A percentile compares a stretch with the other conserved stretches of the same genome.
Conservation (phyloP, 2,888 invertebrate species). For the Aethes cnicana region DNA sequence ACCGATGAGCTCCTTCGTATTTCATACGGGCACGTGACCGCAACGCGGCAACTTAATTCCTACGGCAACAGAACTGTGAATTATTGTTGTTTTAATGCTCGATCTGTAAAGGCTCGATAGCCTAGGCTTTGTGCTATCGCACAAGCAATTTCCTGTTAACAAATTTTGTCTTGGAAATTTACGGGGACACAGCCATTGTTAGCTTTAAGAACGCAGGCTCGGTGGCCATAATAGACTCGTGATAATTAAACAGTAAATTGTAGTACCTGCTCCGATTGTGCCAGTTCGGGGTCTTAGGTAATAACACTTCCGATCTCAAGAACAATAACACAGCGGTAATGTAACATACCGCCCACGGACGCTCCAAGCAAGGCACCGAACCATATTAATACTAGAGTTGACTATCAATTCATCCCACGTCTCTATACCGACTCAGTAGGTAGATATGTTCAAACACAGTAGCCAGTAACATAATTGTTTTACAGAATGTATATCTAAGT, state of each 20-base stretch:
- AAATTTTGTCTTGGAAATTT: slow-evolving; percentile 32
- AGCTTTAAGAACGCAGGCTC: slow-evolving; percentile 14
- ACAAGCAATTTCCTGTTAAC: slow-evolving; percentile 30
- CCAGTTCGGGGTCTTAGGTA: slow-evolving; percentile 8
- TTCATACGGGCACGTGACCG: slow-evolving; percentile 80
- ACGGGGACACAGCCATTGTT: slow-evolving; percentile 30
- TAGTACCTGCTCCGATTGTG: slow-evolving; percentile 17
- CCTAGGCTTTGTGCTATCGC: slow-evolving; percentile 28
- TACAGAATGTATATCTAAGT: slow-evolving; percentile 14
- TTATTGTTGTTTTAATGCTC: slow-evolving; percentile 54
- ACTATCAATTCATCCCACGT: no score
- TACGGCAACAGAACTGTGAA: slow-evolving; percentile 68
- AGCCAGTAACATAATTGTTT: no score
- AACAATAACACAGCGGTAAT: slow-evolving; percentile 9
- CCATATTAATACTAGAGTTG: no score
- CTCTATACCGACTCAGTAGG: no score
- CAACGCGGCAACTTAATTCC: slow-evolving; percentile 60
- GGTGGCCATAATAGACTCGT: slow-evolving; percentile 24
- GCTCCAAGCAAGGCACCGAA: no score
- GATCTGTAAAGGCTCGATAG: slow-evolving; percentile 42
- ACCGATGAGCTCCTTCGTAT: slow-evolving; percentile 79
- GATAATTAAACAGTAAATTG: slow-evolving; percentile 27
- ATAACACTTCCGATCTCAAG: slow-evolving; percentile 14
- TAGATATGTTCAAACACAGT: no score
- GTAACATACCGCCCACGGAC: not conserved